These are phyloP conservation scores for Percopsis transmontana DNA, from an alignment of 2,113 vertebrate species.

Conservation along the genomic window DNA sequence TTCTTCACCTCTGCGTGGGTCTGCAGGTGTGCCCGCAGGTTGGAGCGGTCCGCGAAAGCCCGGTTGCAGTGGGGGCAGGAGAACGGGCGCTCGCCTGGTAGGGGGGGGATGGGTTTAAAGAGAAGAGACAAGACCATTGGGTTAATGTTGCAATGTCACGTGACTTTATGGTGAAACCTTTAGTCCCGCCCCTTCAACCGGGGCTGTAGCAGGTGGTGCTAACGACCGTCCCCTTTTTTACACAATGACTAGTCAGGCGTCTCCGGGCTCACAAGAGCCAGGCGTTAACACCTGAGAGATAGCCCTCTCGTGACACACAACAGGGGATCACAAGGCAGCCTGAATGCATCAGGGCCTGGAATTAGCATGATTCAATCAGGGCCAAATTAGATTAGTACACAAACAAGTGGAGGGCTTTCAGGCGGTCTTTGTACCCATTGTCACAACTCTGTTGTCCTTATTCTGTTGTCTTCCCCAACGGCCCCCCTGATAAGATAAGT, in stretches of 20 bases:
- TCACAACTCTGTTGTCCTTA: conserved; percentile 36
- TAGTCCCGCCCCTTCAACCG: not conserved
- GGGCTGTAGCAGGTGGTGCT: conserved; percentile 7
- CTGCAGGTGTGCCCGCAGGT: conserved; percentile 96
- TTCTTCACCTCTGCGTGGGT: conserved; percentile 97
- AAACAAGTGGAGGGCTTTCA: conserved; percentile 41
- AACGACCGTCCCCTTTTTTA: not conserved
- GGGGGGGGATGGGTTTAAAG: conserved; percentile 51
- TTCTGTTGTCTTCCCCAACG: conserved; percentile 34
- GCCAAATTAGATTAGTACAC: conserved; percentile 68
- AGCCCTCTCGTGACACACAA: conserved; percentile 42
- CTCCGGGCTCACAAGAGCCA: conserved; percentile 27
- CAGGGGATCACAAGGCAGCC: conserved; percentile 52
- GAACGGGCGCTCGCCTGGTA: conserved; percentile 92
- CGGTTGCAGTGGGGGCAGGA: conserved; percentile 95
- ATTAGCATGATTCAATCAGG: conserved; percentile 74
- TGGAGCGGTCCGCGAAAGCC: conserved; percentile 96
- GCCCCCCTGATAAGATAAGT: conserved; percentile 63
- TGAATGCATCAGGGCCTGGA: conserved; percentile 42
- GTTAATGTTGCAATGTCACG: not conserved
- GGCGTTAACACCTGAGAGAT: conserved; percentile 52
- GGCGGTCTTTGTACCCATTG: conserved; percentile 57
- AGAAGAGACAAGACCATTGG: not conserved
- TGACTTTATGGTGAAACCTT: not conserved
- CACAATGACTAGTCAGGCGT: conserved; percentile 6